Evolutionary conservation across 64 coral and sea anemone genomes (phyloP).

Genomic region (Acropora tenuis): DNA sequence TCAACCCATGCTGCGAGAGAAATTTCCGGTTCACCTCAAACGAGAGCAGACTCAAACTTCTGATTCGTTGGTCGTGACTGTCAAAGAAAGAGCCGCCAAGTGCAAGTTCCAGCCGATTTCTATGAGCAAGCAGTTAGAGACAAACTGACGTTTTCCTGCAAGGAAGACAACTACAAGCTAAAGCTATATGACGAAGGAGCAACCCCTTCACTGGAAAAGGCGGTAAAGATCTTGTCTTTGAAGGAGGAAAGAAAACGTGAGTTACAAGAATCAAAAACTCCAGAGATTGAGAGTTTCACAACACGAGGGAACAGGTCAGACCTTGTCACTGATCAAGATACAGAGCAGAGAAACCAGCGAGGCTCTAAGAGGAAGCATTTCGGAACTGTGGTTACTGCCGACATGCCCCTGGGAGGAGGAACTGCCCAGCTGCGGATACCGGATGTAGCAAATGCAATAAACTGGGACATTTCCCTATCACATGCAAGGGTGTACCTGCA

Average conservation of each 20-base stretch:
- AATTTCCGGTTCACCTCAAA: constrained; percentile 60
- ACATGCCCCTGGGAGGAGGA: constrained; percentile 40
- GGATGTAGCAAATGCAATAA: no score
- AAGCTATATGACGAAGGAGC: constrained; percentile 70
- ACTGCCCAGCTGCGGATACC: constrained; percentile 55
- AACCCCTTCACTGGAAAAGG: constrained; percentile 63
- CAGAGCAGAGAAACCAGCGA: constrained; percentile 14
- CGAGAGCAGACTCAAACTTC: constrained; percentile 51
- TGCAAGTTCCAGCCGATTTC: constrained; percentile 64
- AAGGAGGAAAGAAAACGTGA: constrained; percentile 73
- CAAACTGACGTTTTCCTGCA: constrained; percentile 79
- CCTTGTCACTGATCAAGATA: constrained; percentile 10
- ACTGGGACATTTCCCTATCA: constrained; percentile 5
- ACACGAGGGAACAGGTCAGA: constrained; percentile 15
- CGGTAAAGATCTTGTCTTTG: constrained; percentile 65
- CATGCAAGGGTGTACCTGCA: constrained; percentile 52
- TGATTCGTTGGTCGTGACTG: constrained; percentile 65
- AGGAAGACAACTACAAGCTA: constrained; percentile 73
- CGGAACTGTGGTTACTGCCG: constrained; percentile 68
- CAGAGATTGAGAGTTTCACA: constrained; percentile 42
- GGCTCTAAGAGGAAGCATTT: constrained; percentile 47
- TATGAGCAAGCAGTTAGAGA: constrained; percentile 75
- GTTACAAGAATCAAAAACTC: constrained; percentile 66
- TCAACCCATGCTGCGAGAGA: constrained; percentile 68
- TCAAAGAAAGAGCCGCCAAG: constrained; percentile 72